Evolutionary conservation across 2,113 vertebrate genomes (phyloP), one percentile per base, ranked within the genome.

Genomic region (Myotis lucifugus): DNA sequence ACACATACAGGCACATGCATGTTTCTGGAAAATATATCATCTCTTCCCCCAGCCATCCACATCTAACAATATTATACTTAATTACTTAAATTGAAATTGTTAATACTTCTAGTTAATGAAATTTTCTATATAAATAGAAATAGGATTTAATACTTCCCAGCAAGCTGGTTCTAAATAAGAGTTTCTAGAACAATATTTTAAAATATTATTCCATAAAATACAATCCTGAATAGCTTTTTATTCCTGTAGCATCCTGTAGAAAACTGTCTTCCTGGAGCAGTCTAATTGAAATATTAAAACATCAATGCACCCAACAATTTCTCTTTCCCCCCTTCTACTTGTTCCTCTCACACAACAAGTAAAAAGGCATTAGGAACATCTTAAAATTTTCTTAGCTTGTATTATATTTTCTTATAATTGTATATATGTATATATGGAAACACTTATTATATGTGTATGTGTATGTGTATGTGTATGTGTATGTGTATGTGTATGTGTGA

Each of bases 71-170:
- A 81, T 42, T 61, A 91, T 4, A 54, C 19, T 54, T 46, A 67
- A 88, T 87, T 88, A 64, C 21, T 87, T 90, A 84, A 50, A 69
- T 17, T 72, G 8, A 85, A 76, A 84, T 88, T 29, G 2, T 79
- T 79, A 46, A 37, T 84, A 85, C 14, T 52, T 93, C 19, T 32
- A 54, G 64, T 52, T 85, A 84, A 66, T 84, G 91, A 59, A 34
- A 48, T 67, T 73, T 93, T 85, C 77, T 88, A 12, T 66, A 67
- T 56, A 92, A 77, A 72, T 42, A 90, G 2, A 66, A 84, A 46
- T 50, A 93, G 37, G 5, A 88, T 67, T 85, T 56, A 73, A 77
- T 88, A 42, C 5, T 32, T 67, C 83, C n/a, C 25, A 56, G 19
- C 37, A 74, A 19, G 1, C 13, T 95, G 29, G 13, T 64, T 79